Conservation (phyloP, 2,888 invertebrate genomes). For the Steinernema scapterisci region DNA sequence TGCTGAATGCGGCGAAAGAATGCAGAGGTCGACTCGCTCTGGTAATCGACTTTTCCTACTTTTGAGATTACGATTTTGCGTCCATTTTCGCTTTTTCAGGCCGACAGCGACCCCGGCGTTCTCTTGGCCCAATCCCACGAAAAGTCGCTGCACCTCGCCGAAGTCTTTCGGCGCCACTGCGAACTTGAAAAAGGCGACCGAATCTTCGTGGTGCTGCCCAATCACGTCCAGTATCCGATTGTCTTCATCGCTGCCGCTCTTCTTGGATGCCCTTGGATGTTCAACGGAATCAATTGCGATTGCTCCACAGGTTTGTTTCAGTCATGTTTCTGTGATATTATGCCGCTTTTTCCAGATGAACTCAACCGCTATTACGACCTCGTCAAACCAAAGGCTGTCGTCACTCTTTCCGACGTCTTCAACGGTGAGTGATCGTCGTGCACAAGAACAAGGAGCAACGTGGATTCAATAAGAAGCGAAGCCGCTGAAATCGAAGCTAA, state of each 20-base stretch:
- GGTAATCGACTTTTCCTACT: conserved; percentile 21
- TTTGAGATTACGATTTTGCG: neutral
- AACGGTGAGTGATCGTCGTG: conserved; percentile 31
- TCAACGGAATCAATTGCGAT: conserved; percentile 33
- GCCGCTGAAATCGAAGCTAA: neutral
- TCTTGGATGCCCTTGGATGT: conserved; percentile 32
- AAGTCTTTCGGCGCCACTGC: conserved; percentile 22
- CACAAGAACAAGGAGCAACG: conserved; percentile 28
- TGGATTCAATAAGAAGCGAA: conserved; percentile 34
- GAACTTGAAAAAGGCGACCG: conserved; percentile 42
- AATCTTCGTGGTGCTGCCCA: conserved; percentile 51
- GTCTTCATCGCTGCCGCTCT: conserved; percentile 35
- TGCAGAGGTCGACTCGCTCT: conserved; percentile 35
- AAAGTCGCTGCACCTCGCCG: conserved; percentile 32
- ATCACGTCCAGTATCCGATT: conserved; percentile 45
- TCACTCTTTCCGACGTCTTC: conserved; percentile 37
- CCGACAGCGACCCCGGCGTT: conserved; percentile 44
- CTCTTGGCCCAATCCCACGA: conserved; percentile 37
- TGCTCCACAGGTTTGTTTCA: neutral
- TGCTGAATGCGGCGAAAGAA: conserved; percentile 34
- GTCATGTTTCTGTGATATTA: neutral
- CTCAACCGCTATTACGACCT: conserved; percentile 31
- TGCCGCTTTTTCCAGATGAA: conserved; percentile 37
- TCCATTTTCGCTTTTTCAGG: no score
- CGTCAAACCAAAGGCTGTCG: conserved; percentile 33